Conservation (phyloP, 1,140 invertebrate species). For the Saxidomus purpurata region DNA sequence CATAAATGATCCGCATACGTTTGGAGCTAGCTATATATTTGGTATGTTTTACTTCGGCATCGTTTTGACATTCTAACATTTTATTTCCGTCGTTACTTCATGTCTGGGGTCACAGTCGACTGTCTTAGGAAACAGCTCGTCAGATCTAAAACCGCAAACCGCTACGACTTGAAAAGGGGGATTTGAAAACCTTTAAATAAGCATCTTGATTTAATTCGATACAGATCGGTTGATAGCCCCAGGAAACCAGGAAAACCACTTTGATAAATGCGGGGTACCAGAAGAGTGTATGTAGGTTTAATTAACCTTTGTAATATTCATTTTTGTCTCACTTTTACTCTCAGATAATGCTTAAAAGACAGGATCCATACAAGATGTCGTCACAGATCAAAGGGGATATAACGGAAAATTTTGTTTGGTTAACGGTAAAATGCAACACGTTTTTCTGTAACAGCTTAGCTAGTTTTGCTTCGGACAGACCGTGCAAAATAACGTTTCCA, state of each 20-base stretch:
- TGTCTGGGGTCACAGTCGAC: too few species aligned
- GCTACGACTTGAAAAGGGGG: too few species aligned
- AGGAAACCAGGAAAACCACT: neutral
- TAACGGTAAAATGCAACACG: constrained; percentile 55
- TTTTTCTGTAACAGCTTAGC: constrained; percentile 38
- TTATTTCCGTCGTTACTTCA: too few species aligned
- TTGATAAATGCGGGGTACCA: neutral
- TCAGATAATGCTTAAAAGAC: constrained; percentile 19
- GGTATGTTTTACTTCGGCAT: too few species aligned
- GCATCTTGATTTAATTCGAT: neutral
- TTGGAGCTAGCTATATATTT: too few species aligned
- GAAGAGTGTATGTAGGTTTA: neutral
- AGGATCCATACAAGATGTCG: constrained; percentile 34
- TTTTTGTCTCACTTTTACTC: neutral
- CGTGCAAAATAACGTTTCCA: constrained; percentile 28
- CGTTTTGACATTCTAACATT: too few species aligned
- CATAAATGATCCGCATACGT: too few species aligned
- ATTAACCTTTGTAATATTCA: neutral
- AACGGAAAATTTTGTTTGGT: constrained; percentile 15
- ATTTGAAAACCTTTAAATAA: too few species aligned
- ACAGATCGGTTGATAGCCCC: neutral
- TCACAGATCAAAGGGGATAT: constrained; percentile 27
- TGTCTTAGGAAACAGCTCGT: too few species aligned
- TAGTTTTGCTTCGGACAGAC: constrained; percentile 12
- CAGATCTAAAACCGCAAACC: too few species aligned